Evolutionary conservation across 2,113 vertebrate species (phyloP).

Genomic region (Ia io): DNA sequence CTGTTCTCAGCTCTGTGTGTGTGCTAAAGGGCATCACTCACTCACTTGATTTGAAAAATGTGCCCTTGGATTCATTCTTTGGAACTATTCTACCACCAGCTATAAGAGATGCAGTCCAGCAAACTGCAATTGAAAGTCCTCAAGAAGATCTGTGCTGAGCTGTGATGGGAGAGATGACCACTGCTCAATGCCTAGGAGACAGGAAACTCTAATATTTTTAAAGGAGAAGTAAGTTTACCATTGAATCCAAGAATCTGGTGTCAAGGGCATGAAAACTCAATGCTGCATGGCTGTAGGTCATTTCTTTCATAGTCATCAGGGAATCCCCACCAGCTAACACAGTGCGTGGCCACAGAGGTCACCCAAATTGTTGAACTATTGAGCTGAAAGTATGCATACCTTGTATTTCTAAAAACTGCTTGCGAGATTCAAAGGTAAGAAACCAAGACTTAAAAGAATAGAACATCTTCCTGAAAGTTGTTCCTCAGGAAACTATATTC

Average conservation of each 20-base stretch:
- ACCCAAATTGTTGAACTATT: neutral
- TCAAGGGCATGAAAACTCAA: neutral
- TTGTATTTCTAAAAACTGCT: neutral
- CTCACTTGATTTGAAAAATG: neutral
- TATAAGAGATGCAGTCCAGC: neutral
- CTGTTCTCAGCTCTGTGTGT: neutral
- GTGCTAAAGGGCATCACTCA: neutral
- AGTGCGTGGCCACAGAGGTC: neutral
- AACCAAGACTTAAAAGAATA: neutral
- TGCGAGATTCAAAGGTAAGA: conserved; percentile 8
- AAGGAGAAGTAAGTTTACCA: neutral
- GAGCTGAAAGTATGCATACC: neutral
- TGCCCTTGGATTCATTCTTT: neutral
- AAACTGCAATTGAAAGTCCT: neutral
- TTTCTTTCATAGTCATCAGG: neutral
- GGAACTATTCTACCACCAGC: neutral
- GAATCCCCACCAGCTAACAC: neutral
- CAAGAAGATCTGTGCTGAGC: neutral
- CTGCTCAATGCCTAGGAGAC: neutral
- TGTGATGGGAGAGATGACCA: neutral
- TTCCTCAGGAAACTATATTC: neutral
- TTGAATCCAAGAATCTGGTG: neutral
- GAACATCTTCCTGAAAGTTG: neutral
- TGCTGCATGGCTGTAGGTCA: neutral
- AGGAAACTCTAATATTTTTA: neutral